A percentile compares a stretch with the other conserved stretches of the same genome.
These are phyloP conservation scores for Stegodyphus mimosarum DNA, from an alignment of 1,140 invertebrate species.

Conservation along the genomic window DNA sequence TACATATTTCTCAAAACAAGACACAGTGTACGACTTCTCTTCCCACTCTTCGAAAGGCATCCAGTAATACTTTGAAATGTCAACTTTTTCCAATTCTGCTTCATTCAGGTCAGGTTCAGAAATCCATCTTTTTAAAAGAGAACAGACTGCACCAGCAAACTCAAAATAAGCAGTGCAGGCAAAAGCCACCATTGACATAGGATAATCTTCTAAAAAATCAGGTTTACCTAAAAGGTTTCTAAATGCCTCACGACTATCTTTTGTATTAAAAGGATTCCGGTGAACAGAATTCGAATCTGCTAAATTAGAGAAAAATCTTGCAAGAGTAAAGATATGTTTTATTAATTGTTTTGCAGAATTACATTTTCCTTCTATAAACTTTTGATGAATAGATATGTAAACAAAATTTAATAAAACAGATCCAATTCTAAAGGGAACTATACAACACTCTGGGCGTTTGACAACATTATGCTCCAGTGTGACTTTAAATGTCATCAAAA, in stretches of 20 bases:
- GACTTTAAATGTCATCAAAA: constrained; percentile 6
- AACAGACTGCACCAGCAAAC: constrained; percentile 3
- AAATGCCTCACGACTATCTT: constrained; percentile 9
- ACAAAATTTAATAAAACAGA: background rate
- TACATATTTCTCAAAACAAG: constrained; percentile 44
- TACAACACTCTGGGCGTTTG: background rate
- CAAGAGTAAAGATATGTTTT: constrained; percentile 13
- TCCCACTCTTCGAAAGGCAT: background rate
- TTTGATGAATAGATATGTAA: constrained; percentile 40
- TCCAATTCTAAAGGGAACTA: background rate
- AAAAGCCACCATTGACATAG: background rate
- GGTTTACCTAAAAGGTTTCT: constrained; percentile 9
- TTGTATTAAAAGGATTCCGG: background rate
- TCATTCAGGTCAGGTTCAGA: constrained; percentile 26
- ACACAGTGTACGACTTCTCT: background rate
- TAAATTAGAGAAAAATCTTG: background rate
- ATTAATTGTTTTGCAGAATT: constrained; percentile 5
- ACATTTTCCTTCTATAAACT: constrained; percentile 14
- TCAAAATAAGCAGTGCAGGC: too few relatives aligned
- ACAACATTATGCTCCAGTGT: background rate
- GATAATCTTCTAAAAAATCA: constrained; percentile 1
- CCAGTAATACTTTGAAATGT: constrained; percentile 23
- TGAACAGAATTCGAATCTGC: background rate
- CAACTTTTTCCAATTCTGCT: constrained; percentile 5
- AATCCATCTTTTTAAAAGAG: constrained; percentile 27